These are phyloP conservation scores for Antidorcas marsupialis DNA, from an alignment of 2,113 vertebrate species.

Conservation along the genomic window DNA sequence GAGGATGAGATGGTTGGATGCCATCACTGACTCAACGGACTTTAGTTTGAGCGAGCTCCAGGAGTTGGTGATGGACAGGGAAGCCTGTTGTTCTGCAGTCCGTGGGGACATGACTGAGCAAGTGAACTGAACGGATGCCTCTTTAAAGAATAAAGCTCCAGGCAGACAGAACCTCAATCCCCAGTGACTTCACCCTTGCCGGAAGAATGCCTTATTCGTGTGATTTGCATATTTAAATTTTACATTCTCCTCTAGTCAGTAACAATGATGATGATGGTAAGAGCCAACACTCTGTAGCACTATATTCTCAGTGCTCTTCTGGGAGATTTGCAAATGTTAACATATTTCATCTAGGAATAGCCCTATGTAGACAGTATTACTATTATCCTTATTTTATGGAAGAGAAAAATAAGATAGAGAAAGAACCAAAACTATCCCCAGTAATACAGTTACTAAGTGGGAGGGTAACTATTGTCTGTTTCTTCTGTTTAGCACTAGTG, in stretches of 20 bases:
- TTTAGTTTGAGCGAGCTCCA: background rate
- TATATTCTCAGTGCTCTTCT: background rate
- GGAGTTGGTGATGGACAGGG: background rate
- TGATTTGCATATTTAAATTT: background rate
- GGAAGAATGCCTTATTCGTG: background rate
- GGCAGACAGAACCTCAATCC: background rate
- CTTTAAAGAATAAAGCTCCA: background rate
- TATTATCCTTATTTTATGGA: background rate
- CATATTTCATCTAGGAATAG: background rate
- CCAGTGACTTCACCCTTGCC: background rate
- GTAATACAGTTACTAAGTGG: background rate
- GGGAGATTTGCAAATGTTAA: background rate
- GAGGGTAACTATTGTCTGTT: background rate
- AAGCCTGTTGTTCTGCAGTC: background rate
- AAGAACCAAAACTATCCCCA: background rate
- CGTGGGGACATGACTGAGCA: fast-evolving
- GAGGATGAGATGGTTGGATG: background rate
- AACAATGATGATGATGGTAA: background rate
- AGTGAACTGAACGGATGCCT: background rate
- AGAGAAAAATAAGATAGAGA: background rate
- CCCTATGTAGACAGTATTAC: background rate
- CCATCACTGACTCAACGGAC: background rate
- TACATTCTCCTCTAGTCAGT: background rate
- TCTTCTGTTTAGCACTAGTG: background rate
- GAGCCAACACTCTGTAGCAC: background rate